Conservation (phyloP, 2,113 vertebrate species). For the Apaloderma vittatum region DNA sequence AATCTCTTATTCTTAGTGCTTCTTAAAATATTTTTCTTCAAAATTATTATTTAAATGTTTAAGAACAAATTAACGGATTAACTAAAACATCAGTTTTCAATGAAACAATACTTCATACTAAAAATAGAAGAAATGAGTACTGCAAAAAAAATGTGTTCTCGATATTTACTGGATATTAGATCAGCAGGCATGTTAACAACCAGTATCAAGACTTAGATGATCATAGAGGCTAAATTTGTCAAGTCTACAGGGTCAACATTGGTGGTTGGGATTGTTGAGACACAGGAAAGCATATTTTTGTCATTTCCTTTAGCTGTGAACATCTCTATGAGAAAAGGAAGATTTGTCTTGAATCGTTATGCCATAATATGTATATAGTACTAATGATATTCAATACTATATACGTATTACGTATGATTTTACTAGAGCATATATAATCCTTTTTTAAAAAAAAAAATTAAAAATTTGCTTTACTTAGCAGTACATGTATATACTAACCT, state of each 20-base stretch:
- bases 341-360: not conserved
- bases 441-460: not conserved
- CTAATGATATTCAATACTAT: not conserved
- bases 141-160: not conserved
- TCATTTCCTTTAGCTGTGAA: not conserved
- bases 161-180: not conserved
- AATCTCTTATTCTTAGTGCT: not conserved
- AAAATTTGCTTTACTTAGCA: not conserved
- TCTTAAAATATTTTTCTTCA: not conserved
- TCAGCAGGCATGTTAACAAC: not conserved
- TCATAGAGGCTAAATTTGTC: not conserved
- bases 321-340: not conserved
- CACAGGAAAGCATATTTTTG: not conserved
- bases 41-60: not conserved
- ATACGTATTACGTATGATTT: not conserved
- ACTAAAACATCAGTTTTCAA: not conserved
- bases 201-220: not conserved
- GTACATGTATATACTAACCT: not conserved
- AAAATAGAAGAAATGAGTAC: not conserved
- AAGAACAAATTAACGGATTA: not conserved
- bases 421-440: not conserved
- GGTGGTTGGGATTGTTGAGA: not conserved
- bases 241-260: not conserved
- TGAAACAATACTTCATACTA: not conserved
- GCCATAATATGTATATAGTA: fast-evolving